A percentile compares a stretch with the other conserved stretches of the same genome.
Evolutionary conservation across 2,888 invertebrate genomes (phyloP).

Genomic region (Prenolepis imparis): DNA sequence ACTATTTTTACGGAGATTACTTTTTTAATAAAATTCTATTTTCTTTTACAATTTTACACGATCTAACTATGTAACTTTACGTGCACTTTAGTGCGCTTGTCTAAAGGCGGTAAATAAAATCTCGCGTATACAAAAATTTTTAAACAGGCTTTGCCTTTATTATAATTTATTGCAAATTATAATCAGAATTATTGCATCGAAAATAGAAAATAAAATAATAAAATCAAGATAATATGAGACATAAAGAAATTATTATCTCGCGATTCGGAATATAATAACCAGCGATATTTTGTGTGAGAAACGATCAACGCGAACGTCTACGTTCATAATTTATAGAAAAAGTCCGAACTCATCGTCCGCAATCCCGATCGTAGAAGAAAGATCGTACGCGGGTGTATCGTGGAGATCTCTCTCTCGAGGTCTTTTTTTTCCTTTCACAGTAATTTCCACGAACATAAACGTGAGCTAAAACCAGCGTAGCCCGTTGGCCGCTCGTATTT

Average conservation of each 20-base stretch:
- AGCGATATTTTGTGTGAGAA: neutral
- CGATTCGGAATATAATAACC: neutral
- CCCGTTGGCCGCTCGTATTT: slow-evolving; percentile 45
- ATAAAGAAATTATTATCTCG: neutral
- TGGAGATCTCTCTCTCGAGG: neutral
- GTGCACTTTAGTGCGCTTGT: neutral
- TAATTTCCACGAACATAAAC: slow-evolving; percentile 54
- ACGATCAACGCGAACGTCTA: neutral
- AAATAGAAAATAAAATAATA: neutral
- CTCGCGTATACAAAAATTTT: neutral
- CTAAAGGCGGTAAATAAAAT: neutral
- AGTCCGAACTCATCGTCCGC: slow-evolving; percentile 2
- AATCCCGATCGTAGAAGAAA: neutral
- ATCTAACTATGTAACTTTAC: neutral
- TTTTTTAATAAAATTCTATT: neutral
- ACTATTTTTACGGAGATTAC: neutral
- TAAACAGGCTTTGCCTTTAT: neutral
- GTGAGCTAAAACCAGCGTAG: slow-evolving; percentile 14
- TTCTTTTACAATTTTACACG: neutral
- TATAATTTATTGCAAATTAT: slow-evolving; percentile 1
- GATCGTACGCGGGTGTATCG: slow-evolving; percentile 24
- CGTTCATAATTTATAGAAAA: slow-evolving; percentile 22
- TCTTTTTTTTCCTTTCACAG: slow-evolving; percentile 51
- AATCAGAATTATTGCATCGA: neutral
- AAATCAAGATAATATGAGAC: neutral